These are phyloP conservation scores for Ficedula albicollis DNA, from an alignment of 2,797 vertebrate genomes.

Conservation along the genomic window DNA sequence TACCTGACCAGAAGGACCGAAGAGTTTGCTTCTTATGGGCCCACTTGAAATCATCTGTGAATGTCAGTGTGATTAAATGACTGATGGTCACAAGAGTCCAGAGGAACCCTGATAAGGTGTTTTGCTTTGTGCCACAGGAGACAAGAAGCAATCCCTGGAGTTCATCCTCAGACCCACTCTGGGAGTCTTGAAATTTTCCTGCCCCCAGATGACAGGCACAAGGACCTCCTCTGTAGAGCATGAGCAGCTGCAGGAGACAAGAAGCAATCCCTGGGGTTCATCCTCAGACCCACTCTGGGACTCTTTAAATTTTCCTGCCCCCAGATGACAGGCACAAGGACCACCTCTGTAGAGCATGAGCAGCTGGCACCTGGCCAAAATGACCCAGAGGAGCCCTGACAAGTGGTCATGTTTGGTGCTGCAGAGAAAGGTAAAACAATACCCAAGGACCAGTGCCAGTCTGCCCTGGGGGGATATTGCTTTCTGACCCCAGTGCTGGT, in stretches of 20 bases:
- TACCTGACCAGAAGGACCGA: not conserved
- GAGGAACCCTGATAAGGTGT: not conserved
- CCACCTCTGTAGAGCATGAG: not conserved
- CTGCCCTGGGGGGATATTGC: not conserved
- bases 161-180: rapidly evolving
- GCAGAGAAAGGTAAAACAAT: not conserved
- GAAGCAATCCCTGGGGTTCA: not conserved
- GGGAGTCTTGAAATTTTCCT: not conserved
- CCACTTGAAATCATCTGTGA: rapidly evolving
- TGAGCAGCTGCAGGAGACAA: not conserved
- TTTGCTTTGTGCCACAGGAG: not conserved
- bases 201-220: rapidly evolving
- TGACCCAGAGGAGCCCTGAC: not conserved
- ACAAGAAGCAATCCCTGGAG: not conserved
- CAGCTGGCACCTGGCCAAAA: not conserved
- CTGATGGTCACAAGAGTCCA: not conserved
- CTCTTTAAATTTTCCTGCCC: not conserved
- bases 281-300: rapidly evolving
- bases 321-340: not conserved
- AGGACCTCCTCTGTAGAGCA: not conserved
- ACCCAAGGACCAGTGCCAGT: no score
- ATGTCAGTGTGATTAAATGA: not conserved
- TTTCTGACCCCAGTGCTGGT: not conserved
- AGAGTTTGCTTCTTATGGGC: not conserved
- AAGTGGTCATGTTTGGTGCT: not conserved